These are phyloP conservation scores for Eristalis arbustorum DNA, from an alignment of 2,888 invertebrate genomes.

Conservation along the genomic window DNA sequence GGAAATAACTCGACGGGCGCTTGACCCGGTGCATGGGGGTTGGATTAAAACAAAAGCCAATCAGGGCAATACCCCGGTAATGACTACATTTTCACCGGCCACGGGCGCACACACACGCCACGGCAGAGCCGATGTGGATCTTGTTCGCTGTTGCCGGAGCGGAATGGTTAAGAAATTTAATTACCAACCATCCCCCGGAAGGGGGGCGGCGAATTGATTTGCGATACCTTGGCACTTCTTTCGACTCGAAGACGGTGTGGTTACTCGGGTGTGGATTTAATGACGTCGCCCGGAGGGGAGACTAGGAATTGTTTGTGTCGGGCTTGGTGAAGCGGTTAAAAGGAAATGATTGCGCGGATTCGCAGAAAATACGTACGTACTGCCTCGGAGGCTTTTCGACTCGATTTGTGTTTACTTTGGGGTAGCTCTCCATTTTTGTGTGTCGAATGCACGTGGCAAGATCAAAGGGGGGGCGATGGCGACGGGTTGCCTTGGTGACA, in stretches of 20 bases:
- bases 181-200: constrained; percentile 25
- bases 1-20: background rate
- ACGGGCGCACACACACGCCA: background rate
- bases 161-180: constrained; percentile 64
- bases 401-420: constrained; percentile 23
- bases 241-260: background rate
- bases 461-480: constrained; percentile 3
- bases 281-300: constrained; percentile 8
- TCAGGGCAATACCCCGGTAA: constrained; percentile 45
- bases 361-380: background rate
- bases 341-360: background rate
- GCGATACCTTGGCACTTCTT: constrained; percentile 21
- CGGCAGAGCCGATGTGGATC: constrained; percentile 28
- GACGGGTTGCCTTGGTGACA: too few relatives aligned
- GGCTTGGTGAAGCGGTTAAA: background rate
- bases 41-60: constrained; percentile 36
- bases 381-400: background rate
- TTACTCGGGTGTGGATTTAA: constrained; percentile 11
- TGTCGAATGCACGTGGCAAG: background rate
- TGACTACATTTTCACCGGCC: constrained; percentile 37
- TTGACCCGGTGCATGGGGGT: background rate
- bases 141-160: constrained; percentile 35
- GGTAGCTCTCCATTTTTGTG: background rate
- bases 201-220: background rate
- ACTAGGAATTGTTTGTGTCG: background rate